These are phyloP conservation scores for Limnothrissa miodon DNA, from an alignment of 2,113 vertebrate genomes.

Conservation along the genomic window DNA sequence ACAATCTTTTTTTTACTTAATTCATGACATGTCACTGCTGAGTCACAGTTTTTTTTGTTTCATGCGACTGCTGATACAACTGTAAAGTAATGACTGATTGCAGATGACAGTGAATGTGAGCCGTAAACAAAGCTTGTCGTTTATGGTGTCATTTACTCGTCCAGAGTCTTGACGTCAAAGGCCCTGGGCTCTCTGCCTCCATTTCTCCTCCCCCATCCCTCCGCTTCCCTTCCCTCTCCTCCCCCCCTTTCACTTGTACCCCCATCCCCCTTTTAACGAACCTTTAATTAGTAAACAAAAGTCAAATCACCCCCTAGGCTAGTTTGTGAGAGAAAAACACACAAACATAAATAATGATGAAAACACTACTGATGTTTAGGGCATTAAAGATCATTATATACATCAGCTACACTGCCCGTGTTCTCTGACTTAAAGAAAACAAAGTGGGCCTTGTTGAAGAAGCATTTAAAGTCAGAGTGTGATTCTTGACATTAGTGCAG, in stretches of 20 bases:
- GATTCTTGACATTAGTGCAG: background rate
- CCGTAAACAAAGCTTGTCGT: background rate
- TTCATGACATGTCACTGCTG: background rate
- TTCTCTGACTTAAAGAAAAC: background rate
- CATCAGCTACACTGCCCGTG: background rate
- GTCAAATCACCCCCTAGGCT: background rate
- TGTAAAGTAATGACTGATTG: background rate
- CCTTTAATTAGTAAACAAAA: conserved; percentile 32
- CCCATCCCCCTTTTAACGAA: background rate
- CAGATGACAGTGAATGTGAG: conserved; percentile 12
- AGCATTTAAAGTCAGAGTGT: background rate
- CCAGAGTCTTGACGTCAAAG: background rate
- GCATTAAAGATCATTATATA: background rate
- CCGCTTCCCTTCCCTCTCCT: background rate
- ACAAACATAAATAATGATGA: background rate
- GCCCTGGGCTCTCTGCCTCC: background rate
- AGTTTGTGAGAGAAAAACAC: background rate
- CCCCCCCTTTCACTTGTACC: background rate
- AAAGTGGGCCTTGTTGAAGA: background rate
- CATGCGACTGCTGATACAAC: background rate
- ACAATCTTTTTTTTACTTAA: background rate
- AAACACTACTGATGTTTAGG: background rate
- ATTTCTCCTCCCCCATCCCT: background rate
- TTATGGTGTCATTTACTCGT: background rate
- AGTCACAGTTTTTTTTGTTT: background rate